phyloP scores from a whole-genome alignment of 2,113 vertebrate species.

The Chiloscyllium plagiosum region DNA sequence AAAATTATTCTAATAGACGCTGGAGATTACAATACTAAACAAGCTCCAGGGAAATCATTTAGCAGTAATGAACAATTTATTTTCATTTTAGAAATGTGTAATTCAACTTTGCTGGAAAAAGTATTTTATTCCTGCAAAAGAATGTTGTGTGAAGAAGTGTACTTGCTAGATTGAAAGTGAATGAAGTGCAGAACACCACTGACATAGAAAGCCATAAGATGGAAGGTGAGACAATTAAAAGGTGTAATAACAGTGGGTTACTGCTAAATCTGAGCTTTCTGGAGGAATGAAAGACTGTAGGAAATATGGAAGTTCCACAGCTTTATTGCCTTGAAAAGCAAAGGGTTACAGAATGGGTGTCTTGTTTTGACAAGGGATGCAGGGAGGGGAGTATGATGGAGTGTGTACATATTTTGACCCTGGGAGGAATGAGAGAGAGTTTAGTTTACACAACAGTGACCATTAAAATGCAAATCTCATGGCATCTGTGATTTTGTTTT shows the following conservation, averaged over 20 bases:
- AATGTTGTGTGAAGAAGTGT: not conserved
- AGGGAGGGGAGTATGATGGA: not conserved
- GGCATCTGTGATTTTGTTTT: not conserved
- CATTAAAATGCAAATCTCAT: not conserved
- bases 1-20: not conserved
- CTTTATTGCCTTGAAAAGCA: not conserved
- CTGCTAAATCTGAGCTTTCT: not conserved
- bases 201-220: not conserved
- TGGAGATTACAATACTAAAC: not conserved
- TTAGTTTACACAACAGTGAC: not conserved
- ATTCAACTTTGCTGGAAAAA: not conserved
- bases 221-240: not conserved
- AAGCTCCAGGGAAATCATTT: conserved; percentile 2
- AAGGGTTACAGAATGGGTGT: not conserved
- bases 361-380: not conserved
- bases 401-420: not conserved
- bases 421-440: not conserved
- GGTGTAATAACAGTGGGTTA: not conserved
- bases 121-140: not conserved
- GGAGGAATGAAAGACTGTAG: not conserved
- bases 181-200: not conserved
- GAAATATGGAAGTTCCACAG: not conserved
- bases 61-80: conserved; percentile 21
- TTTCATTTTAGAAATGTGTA: not conserved
- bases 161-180: not conserved